Evolutionary conservation across 2,797 vertebrate species (phyloP).

Genomic region (Ptychadena robeensis): DNA sequence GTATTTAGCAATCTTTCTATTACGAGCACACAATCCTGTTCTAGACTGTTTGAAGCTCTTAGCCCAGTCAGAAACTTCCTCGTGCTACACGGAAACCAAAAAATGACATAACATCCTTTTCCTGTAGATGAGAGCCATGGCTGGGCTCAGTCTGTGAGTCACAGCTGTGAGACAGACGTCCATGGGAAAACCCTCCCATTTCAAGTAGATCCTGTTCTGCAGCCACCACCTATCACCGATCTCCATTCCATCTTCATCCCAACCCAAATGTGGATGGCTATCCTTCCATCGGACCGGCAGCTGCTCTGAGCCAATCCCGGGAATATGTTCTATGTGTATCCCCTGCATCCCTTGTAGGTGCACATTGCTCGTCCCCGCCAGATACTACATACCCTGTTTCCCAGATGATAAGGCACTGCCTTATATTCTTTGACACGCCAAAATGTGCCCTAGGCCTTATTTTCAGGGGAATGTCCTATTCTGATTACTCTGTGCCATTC

Average conservation of each 20-base stretch:
- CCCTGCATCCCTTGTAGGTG: neutral
- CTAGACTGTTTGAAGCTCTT: too few species aligned
- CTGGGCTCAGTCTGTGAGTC: constrained; percentile 5
- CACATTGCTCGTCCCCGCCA: neutral
- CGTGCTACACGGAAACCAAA: neutral
- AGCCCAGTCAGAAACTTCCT: neutral
- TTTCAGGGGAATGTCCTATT: too few species aligned
- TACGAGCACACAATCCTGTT: neutral
- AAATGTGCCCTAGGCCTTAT: too few species aligned
- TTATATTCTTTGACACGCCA: too few species aligned
- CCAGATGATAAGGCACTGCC: too few species aligned
- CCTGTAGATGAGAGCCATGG: neutral
- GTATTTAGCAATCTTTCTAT: neutral
- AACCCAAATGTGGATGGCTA: neutral
- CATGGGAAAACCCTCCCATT: neutral
- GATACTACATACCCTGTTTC: neutral
- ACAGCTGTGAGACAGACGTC: neutral
- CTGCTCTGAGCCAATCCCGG: constrained; percentile 35
- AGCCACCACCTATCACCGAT: constrained; percentile 13
- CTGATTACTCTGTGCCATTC: too few species aligned
- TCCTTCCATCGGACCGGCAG: constrained; percentile 4
- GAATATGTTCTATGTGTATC: neutral
- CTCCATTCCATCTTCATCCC: neutral
- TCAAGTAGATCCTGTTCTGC: constrained; percentile 17
- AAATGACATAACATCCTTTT: constrained; percentile 51